Evolutionary conservation across 1,140 invertebrate genomes (phyloP).

Genomic region (Pseudomyrmex dendroicus): DNA sequence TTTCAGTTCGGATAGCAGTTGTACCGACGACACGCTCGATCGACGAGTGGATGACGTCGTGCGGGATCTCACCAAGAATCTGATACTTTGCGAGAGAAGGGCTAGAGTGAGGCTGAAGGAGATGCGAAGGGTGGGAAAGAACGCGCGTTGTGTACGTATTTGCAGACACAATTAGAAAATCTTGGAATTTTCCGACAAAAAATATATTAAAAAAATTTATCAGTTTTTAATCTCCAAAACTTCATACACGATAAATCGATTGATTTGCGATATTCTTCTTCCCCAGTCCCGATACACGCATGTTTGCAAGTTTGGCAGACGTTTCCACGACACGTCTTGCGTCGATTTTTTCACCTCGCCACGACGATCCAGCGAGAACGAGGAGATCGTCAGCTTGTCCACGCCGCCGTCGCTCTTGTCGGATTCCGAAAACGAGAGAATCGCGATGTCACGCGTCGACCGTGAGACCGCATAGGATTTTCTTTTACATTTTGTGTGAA

Average conservation of each 20-base stretch:
- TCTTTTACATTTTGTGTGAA: neutral
- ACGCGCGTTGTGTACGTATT: slow-evolving; percentile 29
- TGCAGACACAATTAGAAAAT: too few relatives aligned
- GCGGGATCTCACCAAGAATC: slow-evolving; percentile 77
- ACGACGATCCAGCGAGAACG: slow-evolving; percentile 46
- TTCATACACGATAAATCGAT: neutral
- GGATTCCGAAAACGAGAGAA: slow-evolving; percentile 71
- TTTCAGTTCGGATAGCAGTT: slow-evolving; percentile 49
- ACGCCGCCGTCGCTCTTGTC: slow-evolving; percentile 70
- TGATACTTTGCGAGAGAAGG: slow-evolving; percentile 78
- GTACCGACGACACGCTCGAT: slow-evolving; percentile 73
- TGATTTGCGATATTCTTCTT: neutral
- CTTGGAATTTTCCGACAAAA: too few relatives aligned
- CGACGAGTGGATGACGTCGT: slow-evolving; percentile 76
- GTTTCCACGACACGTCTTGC: neutral
- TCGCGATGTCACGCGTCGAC: neutral
- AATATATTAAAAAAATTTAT: neutral
- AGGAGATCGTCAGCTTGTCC: slow-evolving; percentile 62
- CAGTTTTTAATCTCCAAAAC: neutral
- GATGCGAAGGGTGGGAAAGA: slow-evolving; percentile 15
- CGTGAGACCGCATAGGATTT: neutral
- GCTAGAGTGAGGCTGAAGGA: slow-evolving; percentile 60
- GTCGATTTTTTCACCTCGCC: slow-evolving; percentile 33
- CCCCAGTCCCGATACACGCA: neutral
- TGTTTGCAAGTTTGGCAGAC: slow-evolving; percentile 1